Conservation (phyloP, 2,888 invertebrate species). For the Hoplodrina ambigua region DNA sequence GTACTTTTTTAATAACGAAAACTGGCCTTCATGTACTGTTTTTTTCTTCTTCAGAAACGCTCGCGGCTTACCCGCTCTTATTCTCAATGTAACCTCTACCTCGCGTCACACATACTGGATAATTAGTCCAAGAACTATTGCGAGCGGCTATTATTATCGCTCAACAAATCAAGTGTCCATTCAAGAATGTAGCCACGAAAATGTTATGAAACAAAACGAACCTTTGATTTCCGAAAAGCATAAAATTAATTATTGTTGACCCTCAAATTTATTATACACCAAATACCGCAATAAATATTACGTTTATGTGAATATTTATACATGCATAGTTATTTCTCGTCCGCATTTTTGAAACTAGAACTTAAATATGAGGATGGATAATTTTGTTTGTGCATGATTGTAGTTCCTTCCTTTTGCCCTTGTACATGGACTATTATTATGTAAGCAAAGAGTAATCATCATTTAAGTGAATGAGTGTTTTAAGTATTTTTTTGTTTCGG, state of each 20-base stretch:
- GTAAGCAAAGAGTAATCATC: not conserved
- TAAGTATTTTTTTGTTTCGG: not conserved
- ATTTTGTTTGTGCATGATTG: not conserved
- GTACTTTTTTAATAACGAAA: too few relatives aligned
- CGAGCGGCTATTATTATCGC: constrained; percentile 53
- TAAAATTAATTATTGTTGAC: constrained; percentile 55
- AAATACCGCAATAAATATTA: constrained; percentile 34
- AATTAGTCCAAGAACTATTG: constrained; percentile 77
- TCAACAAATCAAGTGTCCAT: constrained; percentile 61
- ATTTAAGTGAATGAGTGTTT: not conserved
- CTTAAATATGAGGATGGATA: constrained; percentile 13
- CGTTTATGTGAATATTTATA: constrained; percentile 1
- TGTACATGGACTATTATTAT: not conserved
- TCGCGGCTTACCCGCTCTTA: constrained; percentile 17
- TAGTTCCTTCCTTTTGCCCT: constrained; percentile 21
- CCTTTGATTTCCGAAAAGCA: constrained; percentile 58
- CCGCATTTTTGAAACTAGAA: constrained; percentile 27
- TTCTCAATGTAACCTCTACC: constrained; percentile 30
- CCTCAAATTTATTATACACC: constrained; percentile 49
- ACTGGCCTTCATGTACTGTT: not conserved
- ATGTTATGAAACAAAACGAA: constrained; percentile 56
- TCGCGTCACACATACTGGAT: constrained; percentile 75
- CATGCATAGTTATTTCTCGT: constrained; percentile 11
- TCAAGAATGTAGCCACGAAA: constrained; percentile 57
- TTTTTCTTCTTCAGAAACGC: constrained; percentile 17